A percentile compares a stretch with the other conserved stretches of the same genome.
Evolutionary conservation across 2,888 invertebrate genomes (phyloP).

Genomic region (Papilio demoleus): DNA sequence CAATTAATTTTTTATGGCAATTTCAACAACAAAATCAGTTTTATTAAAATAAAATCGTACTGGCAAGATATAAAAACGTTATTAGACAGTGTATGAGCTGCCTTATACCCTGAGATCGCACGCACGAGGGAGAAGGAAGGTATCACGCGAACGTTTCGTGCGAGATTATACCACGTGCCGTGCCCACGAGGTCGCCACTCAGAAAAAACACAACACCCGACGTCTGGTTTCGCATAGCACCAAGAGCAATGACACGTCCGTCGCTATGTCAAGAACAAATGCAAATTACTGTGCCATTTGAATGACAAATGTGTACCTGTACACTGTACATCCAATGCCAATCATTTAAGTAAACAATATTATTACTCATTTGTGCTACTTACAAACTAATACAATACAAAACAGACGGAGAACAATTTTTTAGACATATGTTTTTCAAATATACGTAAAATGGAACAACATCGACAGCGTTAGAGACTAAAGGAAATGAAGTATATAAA

Average conservation of each 20-base stretch:
- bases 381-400: background rate
- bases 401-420: too few relatives aligned
- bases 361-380: background rate
- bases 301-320: constrained; percentile 24
- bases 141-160: constrained; percentile 65
- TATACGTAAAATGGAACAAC: too few relatives aligned
- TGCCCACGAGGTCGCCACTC: constrained; percentile 45
- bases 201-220: constrained; percentile 43
- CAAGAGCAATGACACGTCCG: constrained; percentile 44
- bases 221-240: constrained; percentile 33
- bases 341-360: constrained; percentile 3
- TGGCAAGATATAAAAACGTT: constrained; percentile 37
- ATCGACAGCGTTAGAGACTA: too few relatives aligned
- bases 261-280: constrained; percentile 39
- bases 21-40: background rate
- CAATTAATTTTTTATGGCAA: background rate
- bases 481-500: background rate
- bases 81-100: constrained; percentile 41
- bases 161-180: constrained; percentile 50
- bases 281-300: constrained; percentile 16
- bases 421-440: too few relatives aligned
- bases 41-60: background rate
- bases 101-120: constrained; percentile 46
- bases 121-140: constrained; percentile 52
- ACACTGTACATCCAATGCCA: constrained; percentile 1